Evolutionary conservation across 2,797 vertebrate genomes (phyloP), one percentile per base, ranked within the genome.

Genomic region (Schizopygopsis pylzovi): DNA sequence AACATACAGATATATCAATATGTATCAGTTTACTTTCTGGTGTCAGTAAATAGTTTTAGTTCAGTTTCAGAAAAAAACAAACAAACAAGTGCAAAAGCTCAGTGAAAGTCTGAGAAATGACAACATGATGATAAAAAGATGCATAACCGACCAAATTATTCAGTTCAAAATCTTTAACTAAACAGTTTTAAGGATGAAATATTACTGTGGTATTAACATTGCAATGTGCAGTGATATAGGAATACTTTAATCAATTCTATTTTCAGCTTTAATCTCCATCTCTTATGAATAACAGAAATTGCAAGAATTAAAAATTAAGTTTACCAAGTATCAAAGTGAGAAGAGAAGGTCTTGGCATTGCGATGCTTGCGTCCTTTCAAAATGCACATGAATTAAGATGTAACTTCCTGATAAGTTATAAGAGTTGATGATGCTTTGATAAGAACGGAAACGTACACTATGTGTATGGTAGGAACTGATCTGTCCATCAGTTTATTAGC

Each of bases 291-390:
- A 49, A 67, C 22, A n/a, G 6, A 65, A 67, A 52, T 12, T 25
- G 5, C n/a, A 45, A 28, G 43, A 4, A 72, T 20, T 33, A 10
- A 82, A 71, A 39, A 73, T 5, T 63, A 0, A 47, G 10, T 75
- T 83, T 83, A 83, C 70, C 81, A 8, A 63, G 12, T 39, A 76
- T 83, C 28, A 49, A 39, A 75, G 71, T 49, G 20, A 83, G 56
- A 47, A 75, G 43, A 73, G n/a, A 43, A 77, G 56, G 8, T 65
- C 81, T 25, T 65, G 25, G 8, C 56, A 76, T 65, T 12, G 41
- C 8, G 7, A 65, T 83, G 43, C 28, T 83, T 65, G 25, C 16
- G 18, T 22, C 15, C 39, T 47, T 73, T 63, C n/a, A 22, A 43
- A 63, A 47, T 39, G 13, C 3, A 4, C 4, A 7, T 28, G 12